These are phyloP conservation scores for Monopterus albus DNA, from an alignment of 2,113 vertebrate species.

Conservation along the genomic window DNA sequence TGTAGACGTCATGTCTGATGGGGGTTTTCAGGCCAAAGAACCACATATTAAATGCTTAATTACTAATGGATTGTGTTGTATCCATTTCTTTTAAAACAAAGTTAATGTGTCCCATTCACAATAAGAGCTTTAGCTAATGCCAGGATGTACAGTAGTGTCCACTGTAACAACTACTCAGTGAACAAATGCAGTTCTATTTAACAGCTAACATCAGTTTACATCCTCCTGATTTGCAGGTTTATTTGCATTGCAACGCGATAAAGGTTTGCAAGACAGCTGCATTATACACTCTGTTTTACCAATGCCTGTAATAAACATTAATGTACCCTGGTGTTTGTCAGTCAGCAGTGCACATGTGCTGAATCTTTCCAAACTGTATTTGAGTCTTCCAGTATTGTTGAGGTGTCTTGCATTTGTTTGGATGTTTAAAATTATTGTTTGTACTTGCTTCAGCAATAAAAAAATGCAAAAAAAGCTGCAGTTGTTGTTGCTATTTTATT, in stretches of 20 bases:
- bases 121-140: too few species aligned
- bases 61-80: not conserved
- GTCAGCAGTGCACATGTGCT: conserved; percentile 43
- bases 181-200: conserved; percentile 20
- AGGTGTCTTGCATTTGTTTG: conserved; percentile 79
- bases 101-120: too few species aligned
- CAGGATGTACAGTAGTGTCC: not conserved
- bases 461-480: not conserved
- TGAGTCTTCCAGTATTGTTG: conserved; percentile 25
- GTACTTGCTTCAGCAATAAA: conserved; percentile 90
- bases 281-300: conserved; percentile 1
- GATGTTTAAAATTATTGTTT: conserved; percentile 78
- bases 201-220: conserved; percentile 14
- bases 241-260: not conserved
- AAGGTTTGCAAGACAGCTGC: not conserved
- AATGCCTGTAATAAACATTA: conserved; percentile 42
- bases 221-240: conserved; percentile 7
- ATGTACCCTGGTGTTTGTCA: conserved; percentile 12
- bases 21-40: not conserved
- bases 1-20: not conserved
- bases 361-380: conserved; percentile 19
- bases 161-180: conserved; percentile 15
- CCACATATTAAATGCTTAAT: conserved; percentile 4
- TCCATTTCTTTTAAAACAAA: too few species aligned
- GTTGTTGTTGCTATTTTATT: conserved; percentile 19